Evolutionary conservation across 2,113 vertebrate genomes (phyloP), one percentile per base, ranked within the genome.

Genomic region (Marmota monax): DNA sequence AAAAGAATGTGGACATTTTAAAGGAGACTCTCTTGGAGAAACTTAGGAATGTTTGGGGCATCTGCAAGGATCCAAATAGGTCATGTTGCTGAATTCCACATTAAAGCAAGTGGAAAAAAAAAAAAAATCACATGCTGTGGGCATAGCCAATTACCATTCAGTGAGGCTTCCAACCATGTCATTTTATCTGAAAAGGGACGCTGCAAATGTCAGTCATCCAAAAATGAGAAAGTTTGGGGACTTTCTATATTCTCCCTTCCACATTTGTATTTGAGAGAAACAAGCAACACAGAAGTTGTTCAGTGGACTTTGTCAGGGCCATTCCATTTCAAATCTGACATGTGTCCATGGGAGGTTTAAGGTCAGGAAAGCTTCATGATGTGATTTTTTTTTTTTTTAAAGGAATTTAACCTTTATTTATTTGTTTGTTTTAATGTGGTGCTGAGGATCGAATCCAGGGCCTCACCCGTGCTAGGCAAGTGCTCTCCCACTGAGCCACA

Each of bases 161-260:
- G 56, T 69, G 45, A 70, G 89, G 48, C 67, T 92, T 90, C 84
- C 61, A 84, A 87, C 96, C 74, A 29, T 93, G 76, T 95, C 69
- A 94, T 97, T 98, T 96, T 58, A 94, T 84, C 92, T 76, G 25
- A 61, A 93, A 92, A 96, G 51, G 32, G 91, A 29, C 22, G 12
- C 74, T 58, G 53, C 72, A 37, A 5, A 87, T 84, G 89, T 84
- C 94, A 87, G 56, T 79, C 80, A 53, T 70, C 87, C 53, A 74
- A 58, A 91, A 85, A 95, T 53, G 74, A 94, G 83, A 82, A 89
- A 0, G 2, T 85, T 10, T n/a, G 7, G 77, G 83, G 10, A 74
- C 42, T 17, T 92, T 79, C 48, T 83, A 22, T 86, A 93, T 96
- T 80, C 48, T 90, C 27, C 70, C 7, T 48, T 74, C 51, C 56